Base-by-base conservation (phyloP, 2,113 vertebrate genomes). In the Nyctereutes procyonoides region DNA sequence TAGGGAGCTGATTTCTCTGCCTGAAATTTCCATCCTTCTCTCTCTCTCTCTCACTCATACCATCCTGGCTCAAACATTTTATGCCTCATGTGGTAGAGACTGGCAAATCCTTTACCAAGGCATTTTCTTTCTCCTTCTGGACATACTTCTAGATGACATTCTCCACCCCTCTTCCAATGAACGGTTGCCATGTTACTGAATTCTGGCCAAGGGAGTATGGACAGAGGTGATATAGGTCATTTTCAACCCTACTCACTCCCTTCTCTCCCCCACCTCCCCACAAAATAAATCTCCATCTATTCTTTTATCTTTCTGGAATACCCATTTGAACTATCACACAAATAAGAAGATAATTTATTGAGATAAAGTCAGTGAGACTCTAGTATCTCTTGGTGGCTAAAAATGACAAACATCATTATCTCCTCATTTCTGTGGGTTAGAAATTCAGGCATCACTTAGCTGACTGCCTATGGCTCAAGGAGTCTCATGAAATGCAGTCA, bases 221-320 rank as follows among this genome's bases (percentile, higher is more conserved):
- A 67, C 32, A 93, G 28, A 93, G 35, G 11, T 73, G 35, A 48
- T 7, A 11, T 1, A n/a, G 11, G 24, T 71, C 43, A 73, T 71
- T 88, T 38, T 7, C 22, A 85, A 24, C 12, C 28, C 26, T 48
- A 13, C 1, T 1, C 13, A 22, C 0, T 3, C 24, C 10, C 67
- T 63, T 19, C 8, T 13, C 22, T 15, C 10, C 22, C 28, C 9
- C 2, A 1, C n/a, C 28, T 5, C 3, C 11, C 19, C 6, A 4
- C 1, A 19, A 38, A 80, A 81, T 73, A 13, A 63, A 5, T 48
- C 53, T 16, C 12, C 32, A 53, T 19, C 13, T 48, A 13, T 17
- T 48, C 38, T 3, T 43, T 74, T 80, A 32, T 48, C 26, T 81
- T 93, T 8, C 20, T 84, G 35, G 5, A 74, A 88, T 30, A 26